phyloP scores from a whole-genome alignment of 2,888 invertebrate genomes.

The Eristalinus sepulchralis region DNA sequence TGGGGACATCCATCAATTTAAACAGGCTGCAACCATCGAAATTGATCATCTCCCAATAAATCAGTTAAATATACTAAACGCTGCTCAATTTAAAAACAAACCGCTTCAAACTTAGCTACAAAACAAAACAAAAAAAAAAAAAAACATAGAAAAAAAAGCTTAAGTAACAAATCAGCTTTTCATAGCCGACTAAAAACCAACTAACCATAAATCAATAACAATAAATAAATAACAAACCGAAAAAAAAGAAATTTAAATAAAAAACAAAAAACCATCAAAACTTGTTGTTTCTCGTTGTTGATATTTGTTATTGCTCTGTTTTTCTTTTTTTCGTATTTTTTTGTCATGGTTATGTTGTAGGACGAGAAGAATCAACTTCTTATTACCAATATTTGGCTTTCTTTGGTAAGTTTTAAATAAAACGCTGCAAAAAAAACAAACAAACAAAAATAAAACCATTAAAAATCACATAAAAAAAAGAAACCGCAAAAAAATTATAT shows the following conservation, averaged over 20 bases:
- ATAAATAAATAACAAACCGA: constrained; percentile 65
- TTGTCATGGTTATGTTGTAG: constrained; percentile 83
- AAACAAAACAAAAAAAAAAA: constrained; percentile 36
- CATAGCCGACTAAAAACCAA: constrained; percentile 31
- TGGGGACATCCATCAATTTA: background rate
- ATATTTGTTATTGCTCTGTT: constrained; percentile 74
- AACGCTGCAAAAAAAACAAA: constrained; percentile 79
- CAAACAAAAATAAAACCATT: constrained; percentile 51
- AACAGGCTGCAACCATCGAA: background rate
- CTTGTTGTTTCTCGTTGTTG: constrained; percentile 70
- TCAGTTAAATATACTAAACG: constrained; percentile 14
- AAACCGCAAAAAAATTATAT: constrained; percentile 9
- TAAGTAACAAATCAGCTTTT: constrained; percentile 32
- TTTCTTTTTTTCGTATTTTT: constrained; percentile 84
- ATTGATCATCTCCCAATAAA: constrained; percentile 30
- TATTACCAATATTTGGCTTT: constrained; percentile 97
- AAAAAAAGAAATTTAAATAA: constrained; percentile 73
- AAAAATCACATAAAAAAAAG: constrained; percentile 59
- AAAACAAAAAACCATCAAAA: constrained; percentile 70
- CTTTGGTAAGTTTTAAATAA: constrained; percentile 90
- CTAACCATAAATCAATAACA: constrained; percentile 46
- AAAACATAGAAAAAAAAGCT: background rate
- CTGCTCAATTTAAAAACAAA: constrained; percentile 3
- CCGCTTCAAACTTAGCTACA: constrained; percentile 19
- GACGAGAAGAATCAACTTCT: constrained; percentile 98